These are phyloP conservation scores for Phalanger gymnotis DNA, from an alignment of 2,797 vertebrate genomes.

Conservation along the genomic window DNA sequence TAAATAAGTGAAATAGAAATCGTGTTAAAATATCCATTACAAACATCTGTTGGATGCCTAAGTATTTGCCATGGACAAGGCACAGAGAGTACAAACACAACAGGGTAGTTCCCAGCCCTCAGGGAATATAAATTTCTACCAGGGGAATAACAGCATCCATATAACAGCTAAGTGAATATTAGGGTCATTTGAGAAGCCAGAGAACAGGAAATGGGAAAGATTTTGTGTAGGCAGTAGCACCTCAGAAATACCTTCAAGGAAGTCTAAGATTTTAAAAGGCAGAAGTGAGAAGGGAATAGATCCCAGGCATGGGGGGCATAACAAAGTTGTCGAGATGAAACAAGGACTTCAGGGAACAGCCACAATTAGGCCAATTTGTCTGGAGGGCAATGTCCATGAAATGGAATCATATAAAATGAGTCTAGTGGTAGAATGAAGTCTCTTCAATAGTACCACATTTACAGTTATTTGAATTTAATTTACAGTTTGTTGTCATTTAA, in stretches of 20 bases:
- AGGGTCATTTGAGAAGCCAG: background rate
- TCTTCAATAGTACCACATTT: rapidly evolving
- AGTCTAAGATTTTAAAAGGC: background rate
- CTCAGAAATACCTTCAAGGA: background rate
- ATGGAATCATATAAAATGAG: background rate
- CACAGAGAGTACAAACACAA: background rate
- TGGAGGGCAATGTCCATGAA: background rate
- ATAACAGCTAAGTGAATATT: background rate
- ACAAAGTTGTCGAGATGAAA: background rate
- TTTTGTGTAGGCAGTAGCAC: background rate
- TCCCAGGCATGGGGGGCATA: background rate
- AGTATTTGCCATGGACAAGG: background rate
- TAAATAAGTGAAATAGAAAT: background rate
- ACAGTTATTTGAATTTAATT: background rate
- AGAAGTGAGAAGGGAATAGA: background rate
- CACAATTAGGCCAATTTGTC: background rate
- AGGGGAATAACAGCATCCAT: background rate
- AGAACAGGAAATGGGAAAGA: background rate
- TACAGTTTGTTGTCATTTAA: background rate
- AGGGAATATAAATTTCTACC: background rate
- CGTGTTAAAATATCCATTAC: background rate
- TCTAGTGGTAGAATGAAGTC: background rate
- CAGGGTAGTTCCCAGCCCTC: background rate
- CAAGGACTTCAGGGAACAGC: background rate
- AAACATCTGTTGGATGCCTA: background rate